Conservation (phyloP, 2,797 vertebrate species). For the Paramormyrops hopkinsi region DNA sequence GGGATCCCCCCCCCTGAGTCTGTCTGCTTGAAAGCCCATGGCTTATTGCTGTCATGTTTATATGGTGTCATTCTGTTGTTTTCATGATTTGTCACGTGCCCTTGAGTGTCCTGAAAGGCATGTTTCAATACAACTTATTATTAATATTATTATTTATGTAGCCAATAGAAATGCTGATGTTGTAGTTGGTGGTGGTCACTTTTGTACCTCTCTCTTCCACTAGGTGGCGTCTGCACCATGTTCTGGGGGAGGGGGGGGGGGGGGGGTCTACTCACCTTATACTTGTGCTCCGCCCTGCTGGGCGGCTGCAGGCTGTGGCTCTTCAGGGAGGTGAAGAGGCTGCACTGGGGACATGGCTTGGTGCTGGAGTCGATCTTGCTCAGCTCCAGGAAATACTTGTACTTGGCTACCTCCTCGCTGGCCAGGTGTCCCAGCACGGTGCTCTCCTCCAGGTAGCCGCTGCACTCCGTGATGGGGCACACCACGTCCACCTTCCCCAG, state of each 20-base stretch:
- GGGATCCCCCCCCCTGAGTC: background rate
- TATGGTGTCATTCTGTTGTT: background rate
- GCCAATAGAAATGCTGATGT: background rate
- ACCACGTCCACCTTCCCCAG: slow-evolving; percentile 76
- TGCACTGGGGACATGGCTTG: slow-evolving; percentile 95
- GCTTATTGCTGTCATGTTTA: background rate
- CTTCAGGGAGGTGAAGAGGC: slow-evolving; percentile 87
- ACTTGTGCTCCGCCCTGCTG: slow-evolving; percentile 83
- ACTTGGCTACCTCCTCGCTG: slow-evolving; percentile 81
- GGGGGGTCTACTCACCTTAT: slow-evolving; percentile 72
- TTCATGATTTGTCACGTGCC: background rate
- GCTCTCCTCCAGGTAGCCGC: slow-evolving; percentile 81
- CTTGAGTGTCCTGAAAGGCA: background rate
- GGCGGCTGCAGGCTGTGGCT: slow-evolving; percentile 65
- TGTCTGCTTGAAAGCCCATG: background rate
- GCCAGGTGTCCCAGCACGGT: slow-evolving; percentile 76
- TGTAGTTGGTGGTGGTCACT: background rate
- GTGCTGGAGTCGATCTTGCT: slow-evolving; percentile 88
- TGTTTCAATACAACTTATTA: background rate
- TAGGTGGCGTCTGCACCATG: background rate
- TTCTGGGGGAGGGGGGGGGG: no score
- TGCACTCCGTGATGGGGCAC: slow-evolving; percentile 91
- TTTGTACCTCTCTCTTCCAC: background rate
- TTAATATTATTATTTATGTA: background rate
- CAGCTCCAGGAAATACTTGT: slow-evolving; percentile 91